A percentile compares a stretch with the other conserved stretches of the same genome.
Conservation (phyloP, 2,797 vertebrate species). For the Petrocephalus sullivani region DNA sequence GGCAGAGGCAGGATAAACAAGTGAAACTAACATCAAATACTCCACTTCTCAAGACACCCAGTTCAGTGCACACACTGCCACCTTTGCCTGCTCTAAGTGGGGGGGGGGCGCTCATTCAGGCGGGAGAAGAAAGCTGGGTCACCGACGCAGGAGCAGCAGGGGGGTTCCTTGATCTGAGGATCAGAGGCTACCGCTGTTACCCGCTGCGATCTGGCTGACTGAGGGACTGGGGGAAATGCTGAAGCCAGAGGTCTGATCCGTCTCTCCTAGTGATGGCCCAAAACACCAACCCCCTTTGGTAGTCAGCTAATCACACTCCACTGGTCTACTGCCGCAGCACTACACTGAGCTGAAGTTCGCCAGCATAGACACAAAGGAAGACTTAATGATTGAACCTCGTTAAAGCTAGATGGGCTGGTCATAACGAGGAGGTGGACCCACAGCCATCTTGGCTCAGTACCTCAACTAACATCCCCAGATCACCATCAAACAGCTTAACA, state of each 20-base stretch:
- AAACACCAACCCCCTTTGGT: not conserved
- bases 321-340: not conserved
- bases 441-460: constrained; percentile 65
- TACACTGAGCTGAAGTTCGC: not conserved
- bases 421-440: constrained; percentile 35
- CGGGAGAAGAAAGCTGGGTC: not conserved
- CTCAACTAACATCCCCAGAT: constrained; percentile 93
- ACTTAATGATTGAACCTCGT: not conserved
- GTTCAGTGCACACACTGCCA: constrained; percentile 21
- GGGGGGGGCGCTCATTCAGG: constrained; percentile 19
- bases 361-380: not conserved
- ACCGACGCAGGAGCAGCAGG: not conserved
- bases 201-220: not conserved
- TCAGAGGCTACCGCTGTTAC: not conserved
- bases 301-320: not conserved
- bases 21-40: constrained; percentile 49
- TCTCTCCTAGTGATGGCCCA: not conserved
- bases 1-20: constrained; percentile 60
- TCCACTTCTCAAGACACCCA: constrained; percentile 27
- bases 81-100: constrained; percentile 9
- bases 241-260: not conserved
- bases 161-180: not conserved
- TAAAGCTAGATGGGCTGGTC: constrained; percentile 50
- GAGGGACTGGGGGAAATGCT: not conserved
- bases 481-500: constrained; percentile 94